Base-by-base conservation (phyloP, 2,797 vertebrate species). In the Spinibarbus caldwelli region DNA sequence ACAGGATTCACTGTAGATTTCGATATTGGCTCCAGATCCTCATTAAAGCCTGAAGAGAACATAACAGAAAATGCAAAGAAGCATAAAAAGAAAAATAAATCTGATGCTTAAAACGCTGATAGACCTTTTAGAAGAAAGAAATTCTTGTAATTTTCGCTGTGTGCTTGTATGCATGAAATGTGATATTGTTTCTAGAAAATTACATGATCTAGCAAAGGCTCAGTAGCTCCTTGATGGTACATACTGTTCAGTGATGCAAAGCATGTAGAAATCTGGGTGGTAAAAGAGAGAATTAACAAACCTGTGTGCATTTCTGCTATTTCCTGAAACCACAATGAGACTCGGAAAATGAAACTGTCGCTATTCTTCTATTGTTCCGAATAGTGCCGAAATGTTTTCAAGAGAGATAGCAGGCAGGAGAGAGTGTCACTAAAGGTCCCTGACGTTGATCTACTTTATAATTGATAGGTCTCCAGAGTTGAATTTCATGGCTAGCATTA, bases 401-500 rank as follows among this genome's bases (percentile, higher is more conserved):
- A 41, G 78, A 78, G 86, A 86, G 78, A 86, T 76, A 78, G 78
- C 49, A 71, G 73, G 70, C 70, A 70, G 72, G 64, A 83, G 64
- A 86, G 88, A 80, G 84, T 87, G 82, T 88, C 77, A 87, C 47
- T 77, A 87, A 87, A 86, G 73, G 73, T 87, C 85, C 78, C 84
- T 88, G 86, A 84, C 87, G 70, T 86, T 89, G 83, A 78, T 43
- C 78, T 81, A 54, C 86, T 91, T 81, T 86, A 91, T 91, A 86
- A 91, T 91, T 91, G 87, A 91, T 92, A 64, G 81, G 31, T 76
- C 73, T 85, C 80, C 70, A 85, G 90, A 88, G 86, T 91, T 86
- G 72, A 83, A 79, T 92, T 89, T 89, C 91, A 89, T 59, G 87
- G 89, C 87, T 90, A 87, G 72, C 86, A 83, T 91, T 90, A 89